Base-by-base conservation (phyloP, 2,888 invertebrate genomes). In the Tipula vernalis region DNA sequence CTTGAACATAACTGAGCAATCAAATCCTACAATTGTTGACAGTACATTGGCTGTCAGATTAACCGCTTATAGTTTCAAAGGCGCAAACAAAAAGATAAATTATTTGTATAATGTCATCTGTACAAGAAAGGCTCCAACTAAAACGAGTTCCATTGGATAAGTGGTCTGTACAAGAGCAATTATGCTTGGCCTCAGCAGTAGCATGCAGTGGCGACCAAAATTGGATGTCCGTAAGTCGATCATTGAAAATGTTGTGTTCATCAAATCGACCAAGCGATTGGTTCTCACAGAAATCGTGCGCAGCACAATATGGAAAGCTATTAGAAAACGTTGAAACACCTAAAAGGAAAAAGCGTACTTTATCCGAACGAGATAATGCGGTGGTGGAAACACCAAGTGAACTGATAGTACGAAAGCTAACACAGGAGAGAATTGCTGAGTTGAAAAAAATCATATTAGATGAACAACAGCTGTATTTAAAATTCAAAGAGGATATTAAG, bases 271-370 rank as follows among this genome's bases (percentile, higher is more conserved):
- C 95, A 0, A 92, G 93, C 0, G 98, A 96, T 90, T 98, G 96
- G 97, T 98, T 97, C 90, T 97, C 97, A 0, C 97, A 97, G 90
- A 96, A 96, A 91, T 95, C 95, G 88, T 98, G 98, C 92, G 98
- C 98, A 0, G 94, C 96, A 0, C 98, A 98, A 89, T 98, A 98
- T 91, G 95, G 96, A 13, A 94, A 94, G 28, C 91, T 98, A 6
- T 91, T 98, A 18, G 97, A 96, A 89, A 95, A 95, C 91, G 95
- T 96, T 12, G 97, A 96, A 90, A 96, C 95, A 6, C 97, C 97
- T 0, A 98, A 96, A 92, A 93, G 97, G 0, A 97, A 97, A 89
- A 98, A 96, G 90, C 93, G 95, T 28, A 94, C 93, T 89, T 94
- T 42, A 89, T 89, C 1, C 89, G 86, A 87, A 57, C 86, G 87